Evolutionary conservation across 2,113 vertebrate species (phyloP).

Genomic region (Leuciscus idus): DNA sequence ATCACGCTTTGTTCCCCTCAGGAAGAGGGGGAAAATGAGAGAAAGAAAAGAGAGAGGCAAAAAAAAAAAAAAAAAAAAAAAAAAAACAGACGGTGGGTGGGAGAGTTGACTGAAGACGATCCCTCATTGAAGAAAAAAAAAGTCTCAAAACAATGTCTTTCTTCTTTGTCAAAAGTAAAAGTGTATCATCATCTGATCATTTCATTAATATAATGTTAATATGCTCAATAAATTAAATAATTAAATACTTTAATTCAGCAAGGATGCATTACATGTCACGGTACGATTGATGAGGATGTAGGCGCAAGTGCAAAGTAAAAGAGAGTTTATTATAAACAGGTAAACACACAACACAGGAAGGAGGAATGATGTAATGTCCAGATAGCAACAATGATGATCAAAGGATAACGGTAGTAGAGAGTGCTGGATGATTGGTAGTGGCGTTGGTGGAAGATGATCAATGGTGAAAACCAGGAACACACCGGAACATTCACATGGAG

Average conservation of each 20-base stretch:
- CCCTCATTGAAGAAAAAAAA: neutral
- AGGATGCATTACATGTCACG: neutral
- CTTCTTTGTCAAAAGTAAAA: neutral
- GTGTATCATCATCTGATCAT: neutral
- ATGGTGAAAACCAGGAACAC: no score
- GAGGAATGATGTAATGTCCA: no score
- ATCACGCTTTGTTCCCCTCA: constrained; percentile 55
- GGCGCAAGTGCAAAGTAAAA: no score
- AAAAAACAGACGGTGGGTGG: neutral
- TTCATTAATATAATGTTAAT: neutral
- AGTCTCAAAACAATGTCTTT: neutral
- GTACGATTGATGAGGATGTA: no score
- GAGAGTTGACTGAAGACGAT: constrained; percentile 33
- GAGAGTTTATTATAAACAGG: no score
- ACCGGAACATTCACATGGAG: no score
- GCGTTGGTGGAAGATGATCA: no score
- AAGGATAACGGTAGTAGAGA: no score
- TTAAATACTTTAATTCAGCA: neutral
- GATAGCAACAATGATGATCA: no score
- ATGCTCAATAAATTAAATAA: neutral
- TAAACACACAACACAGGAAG: no score
- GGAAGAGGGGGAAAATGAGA: constrained; percentile 33
- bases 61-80: neutral
- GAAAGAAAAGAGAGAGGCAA: constrained; percentile 17
- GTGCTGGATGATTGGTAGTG: no score